These are phyloP conservation scores for Enteromius anoplus DNA, from an alignment of 2,797 vertebrate genomes.

Conservation along the genomic window DNA sequence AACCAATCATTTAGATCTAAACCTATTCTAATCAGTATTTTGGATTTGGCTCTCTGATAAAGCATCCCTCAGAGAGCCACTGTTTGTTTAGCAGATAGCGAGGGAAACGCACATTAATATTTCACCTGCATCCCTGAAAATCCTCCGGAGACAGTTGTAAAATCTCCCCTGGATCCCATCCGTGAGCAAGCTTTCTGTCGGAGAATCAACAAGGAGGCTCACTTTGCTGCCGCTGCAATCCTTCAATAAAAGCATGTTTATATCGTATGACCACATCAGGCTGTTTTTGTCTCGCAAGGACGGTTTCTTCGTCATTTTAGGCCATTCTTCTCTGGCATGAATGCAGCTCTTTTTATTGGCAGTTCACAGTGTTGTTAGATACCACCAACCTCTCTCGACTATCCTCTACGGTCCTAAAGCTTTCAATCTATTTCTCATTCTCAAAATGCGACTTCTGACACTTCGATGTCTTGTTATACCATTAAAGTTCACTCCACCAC, in stretches of 20 bases:
- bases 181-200: constrained; percentile 36
- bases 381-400: background rate
- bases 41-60: background rate
- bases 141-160: constrained; percentile 17
- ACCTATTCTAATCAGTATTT: constrained; percentile 10
- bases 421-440: background rate
- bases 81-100: constrained; percentile 8
- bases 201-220: constrained; percentile 27
- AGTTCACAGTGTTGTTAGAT: constrained; percentile 15
- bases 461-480: background rate
- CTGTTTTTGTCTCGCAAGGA: constrained; percentile 6
- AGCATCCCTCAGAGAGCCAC: background rate
- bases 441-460: background rate
- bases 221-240: constrained; percentile 2
- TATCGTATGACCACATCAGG: background rate
- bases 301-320: background rate
- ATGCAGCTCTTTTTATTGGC: background rate
- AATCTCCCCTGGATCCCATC: constrained; percentile 34
- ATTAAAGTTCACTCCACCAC: too few relatives aligned
- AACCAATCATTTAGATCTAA: background rate
- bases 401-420: background rate
- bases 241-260: constrained; percentile 29
- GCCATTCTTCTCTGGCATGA: background rate
- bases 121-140: constrained; percentile 20
- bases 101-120: constrained; percentile 22